Conservation (phyloP, 2,113 vertebrate genomes). For the Shinisaurus crocodilurus region DNA sequence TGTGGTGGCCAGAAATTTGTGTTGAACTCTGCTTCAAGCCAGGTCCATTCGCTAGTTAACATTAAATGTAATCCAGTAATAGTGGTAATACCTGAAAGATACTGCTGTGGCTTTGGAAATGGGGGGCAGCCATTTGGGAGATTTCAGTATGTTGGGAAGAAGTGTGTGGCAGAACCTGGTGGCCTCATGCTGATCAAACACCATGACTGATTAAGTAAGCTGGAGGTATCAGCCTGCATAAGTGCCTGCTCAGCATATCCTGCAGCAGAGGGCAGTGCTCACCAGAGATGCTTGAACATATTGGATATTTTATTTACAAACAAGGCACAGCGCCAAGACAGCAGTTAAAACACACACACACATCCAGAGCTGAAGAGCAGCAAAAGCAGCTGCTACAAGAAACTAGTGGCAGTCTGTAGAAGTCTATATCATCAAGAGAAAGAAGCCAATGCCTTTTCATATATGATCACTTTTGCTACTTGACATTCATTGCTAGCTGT, state of each 20-base stretch:
- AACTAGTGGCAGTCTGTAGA: background rate
- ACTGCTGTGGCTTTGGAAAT: background rate
- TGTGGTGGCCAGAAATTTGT: too few species aligned
- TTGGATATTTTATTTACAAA: conserved; percentile 42
- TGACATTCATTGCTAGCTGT: background rate
- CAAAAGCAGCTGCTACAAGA: background rate
- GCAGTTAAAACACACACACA: background rate
- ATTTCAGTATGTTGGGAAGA: background rate
- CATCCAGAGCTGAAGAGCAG: background rate
- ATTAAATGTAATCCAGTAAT: background rate
- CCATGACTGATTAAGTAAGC: conserved; percentile 64
- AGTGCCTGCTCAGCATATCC: conserved; percentile 62
- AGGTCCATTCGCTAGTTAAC: background rate
- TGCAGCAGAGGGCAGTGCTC: conserved; percentile 52
- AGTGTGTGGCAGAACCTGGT: conserved; percentile 45
- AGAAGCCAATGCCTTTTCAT: background rate
- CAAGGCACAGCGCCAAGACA: background rate
- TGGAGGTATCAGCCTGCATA: conserved; percentile 49
- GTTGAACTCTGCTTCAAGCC: too few species aligned
- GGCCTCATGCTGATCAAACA: conserved; percentile 68
- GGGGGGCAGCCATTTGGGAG: background rate
- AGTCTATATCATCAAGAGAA: background rate
- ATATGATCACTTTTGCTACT: background rate
- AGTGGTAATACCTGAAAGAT: background rate
- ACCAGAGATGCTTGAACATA: conserved; percentile 43